phyloP scores from a whole-genome alignment of 2,888 invertebrate genomes.

The Thereva unica region DNA sequence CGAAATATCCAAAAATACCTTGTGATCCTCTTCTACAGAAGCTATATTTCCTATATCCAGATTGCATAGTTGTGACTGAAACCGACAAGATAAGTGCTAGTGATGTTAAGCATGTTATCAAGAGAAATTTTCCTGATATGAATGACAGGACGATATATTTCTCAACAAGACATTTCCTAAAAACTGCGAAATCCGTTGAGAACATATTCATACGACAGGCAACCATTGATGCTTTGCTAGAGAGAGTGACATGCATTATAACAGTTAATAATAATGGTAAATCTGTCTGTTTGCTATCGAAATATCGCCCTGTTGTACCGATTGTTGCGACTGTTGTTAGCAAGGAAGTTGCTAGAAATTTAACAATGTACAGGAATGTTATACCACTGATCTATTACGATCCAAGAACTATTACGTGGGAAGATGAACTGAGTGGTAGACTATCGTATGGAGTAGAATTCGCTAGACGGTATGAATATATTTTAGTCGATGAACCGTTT shows the following conservation, averaged over 20 bases:
- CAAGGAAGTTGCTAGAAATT: background rate
- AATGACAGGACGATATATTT: conserved; percentile 32
- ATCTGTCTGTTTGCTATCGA: conserved; percentile 21
- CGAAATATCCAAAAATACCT: background rate
- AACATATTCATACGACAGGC: conserved; percentile 24
- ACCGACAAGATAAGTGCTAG: conserved; percentile 11
- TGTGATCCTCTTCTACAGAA: background rate
- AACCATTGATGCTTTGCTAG: background rate
- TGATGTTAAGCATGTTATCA: conserved; percentile 2
- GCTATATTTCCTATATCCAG: conserved; percentile 31
- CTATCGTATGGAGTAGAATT: conserved; percentile 20
- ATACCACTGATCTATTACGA: conserved; percentile 17
- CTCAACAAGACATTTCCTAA: conserved; percentile 15
- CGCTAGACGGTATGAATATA: conserved; percentile 18
- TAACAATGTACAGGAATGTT: conserved; percentile 32
- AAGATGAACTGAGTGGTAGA: conserved; percentile 25
- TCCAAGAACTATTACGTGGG: conserved; percentile 1
- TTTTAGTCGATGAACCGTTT: conserved; percentile 18
- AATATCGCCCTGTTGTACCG: conserved; percentile 25
- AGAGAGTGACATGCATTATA: conserved; percentile 30
- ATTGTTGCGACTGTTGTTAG: conserved; percentile 32
- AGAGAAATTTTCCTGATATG: conserved; percentile 33
- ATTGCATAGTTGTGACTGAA: conserved; percentile 29
- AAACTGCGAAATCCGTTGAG: background rate
- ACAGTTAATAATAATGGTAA: conserved; percentile 32